These are phyloP conservation scores for Anarhynchus alexandrinus DNA, from an alignment of 2,113 vertebrate species.

Conservation along the genomic window DNA sequence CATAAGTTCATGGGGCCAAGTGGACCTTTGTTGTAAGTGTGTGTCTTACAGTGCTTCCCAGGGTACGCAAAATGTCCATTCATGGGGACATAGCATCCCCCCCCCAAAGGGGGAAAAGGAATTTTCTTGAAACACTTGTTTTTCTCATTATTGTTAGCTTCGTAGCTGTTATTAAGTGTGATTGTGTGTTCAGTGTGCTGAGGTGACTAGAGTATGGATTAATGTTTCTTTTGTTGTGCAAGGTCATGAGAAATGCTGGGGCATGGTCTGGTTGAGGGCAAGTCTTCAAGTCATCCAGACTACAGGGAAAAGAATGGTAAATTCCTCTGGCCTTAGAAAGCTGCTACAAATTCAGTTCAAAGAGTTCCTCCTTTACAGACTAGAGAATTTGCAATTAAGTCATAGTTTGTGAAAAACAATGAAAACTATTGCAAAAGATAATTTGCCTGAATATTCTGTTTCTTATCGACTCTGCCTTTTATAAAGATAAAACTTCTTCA, in stretches of 20 bases:
- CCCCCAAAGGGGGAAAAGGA: not conserved
- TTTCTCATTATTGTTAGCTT: conserved; percentile 1
- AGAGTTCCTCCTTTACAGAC: not conserved
- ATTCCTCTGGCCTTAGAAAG: not conserved
- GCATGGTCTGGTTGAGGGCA: not conserved
- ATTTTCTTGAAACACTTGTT: not conserved
- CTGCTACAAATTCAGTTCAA: not conserved
- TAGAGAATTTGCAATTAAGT: not conserved
- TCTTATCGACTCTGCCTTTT: not conserved
- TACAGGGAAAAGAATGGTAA: not conserved
- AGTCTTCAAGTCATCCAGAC: not conserved
- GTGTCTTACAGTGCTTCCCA: conserved; percentile 6
- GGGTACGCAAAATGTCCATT: not conserved
- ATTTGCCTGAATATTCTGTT: not conserved
- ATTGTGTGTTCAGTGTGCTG: not conserved
- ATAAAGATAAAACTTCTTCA: not conserved
- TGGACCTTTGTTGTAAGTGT: not conserved
- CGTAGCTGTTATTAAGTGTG: not conserved
- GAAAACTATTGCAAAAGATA: not conserved
- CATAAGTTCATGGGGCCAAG: not conserved
- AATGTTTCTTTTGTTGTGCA: not conserved
- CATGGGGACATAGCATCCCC: too few relatives aligned
- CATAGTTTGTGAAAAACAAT: not conserved
- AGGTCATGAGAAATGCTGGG: conserved; percentile 2
- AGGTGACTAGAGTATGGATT: not conserved